These are phyloP conservation scores for Hypomesus transpacificus DNA, from an alignment of 2,113 vertebrate species.

Conservation along the genomic window DNA sequence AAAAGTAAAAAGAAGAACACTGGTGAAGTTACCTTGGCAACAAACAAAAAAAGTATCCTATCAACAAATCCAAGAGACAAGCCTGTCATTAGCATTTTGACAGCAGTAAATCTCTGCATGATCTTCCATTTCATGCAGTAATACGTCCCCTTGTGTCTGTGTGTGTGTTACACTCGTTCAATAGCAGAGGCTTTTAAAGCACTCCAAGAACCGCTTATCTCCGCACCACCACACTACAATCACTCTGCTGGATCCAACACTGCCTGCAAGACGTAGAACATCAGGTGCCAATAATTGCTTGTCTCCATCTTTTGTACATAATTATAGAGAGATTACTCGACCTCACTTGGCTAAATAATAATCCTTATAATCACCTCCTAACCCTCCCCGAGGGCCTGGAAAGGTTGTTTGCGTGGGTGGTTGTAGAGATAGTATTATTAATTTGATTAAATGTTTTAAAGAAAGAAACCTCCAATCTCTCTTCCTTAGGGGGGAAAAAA, in stretches of 20 bases:
- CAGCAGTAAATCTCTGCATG: too few species aligned
- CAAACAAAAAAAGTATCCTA: too few species aligned
- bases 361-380: slow-evolving; percentile 33
- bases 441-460: slow-evolving; percentile 19
- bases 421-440: slow-evolving; percentile 22
- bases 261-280: slow-evolving; percentile 19
- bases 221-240: slow-evolving; percentile 20
- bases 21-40: too few species aligned
- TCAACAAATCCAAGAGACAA: too few species aligned
- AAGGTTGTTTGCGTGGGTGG: slow-evolving; percentile 34
- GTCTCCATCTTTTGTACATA: slow-evolving; percentile 38
- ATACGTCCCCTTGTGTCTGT: too few species aligned
- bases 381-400: slow-evolving; percentile 23
- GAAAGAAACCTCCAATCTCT: slow-evolving; percentile 18
- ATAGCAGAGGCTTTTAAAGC: background rate
- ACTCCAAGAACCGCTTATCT: slow-evolving; percentile 36
- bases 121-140: too few species aligned
- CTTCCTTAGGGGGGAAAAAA: slow-evolving; percentile 7
- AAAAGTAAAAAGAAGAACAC: too few species aligned
- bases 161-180: too few species aligned
- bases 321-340: slow-evolving; percentile 52
- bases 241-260: slow-evolving; percentile 39
- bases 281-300: slow-evolving; percentile 54
- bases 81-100: too few species aligned
- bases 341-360: slow-evolving; percentile 43